Base-by-base conservation (phyloP, 2,113 vertebrate genomes). In the Gallinago paraguaiae region DNA sequence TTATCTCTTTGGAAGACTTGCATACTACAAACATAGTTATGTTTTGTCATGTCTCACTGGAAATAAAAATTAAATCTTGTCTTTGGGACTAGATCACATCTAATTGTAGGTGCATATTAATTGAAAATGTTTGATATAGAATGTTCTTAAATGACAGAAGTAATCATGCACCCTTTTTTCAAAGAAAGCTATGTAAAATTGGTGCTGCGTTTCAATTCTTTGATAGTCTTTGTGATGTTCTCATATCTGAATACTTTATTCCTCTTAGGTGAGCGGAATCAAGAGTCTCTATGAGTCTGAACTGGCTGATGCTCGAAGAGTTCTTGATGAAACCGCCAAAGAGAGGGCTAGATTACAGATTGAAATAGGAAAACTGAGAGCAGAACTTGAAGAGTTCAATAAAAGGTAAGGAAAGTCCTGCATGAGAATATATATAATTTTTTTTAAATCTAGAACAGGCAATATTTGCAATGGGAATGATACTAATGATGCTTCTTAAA, bases 291-390 rank as follows among this genome's bases (percentile, higher is more conserved):
- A 99, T 8, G 99, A 99, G 96, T 97, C 98, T 2, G 99, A 99
- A 96, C 95, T 99, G 90, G 99, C 99, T 1, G 99, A 99, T 33
- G 98, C 99, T 74, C 98, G 99, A 10, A 97, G 98, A 37, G 98
- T 99, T 75, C 97, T 99, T 91, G 99, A 99, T 79, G 99, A 99
- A 93, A 99, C 99, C 0, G 99, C 99, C 22, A 98, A 95, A 37
- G 99, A 99, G 64, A 97, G 98, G 31, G 99, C 99, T 5, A 98
- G 97, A 48, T 98, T 99, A 45, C 99, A 99, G 98, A 99, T 99
- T 9, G 98, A 99, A 69, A 97, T 99, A 13, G 99, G 99, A 53
- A 99, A 99, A 92, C 98, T 98, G 84, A 98, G 97, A 39, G 96
- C 99, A 0, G 99, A 99, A 10, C 97, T 99, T 33, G 99, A 99